These are phyloP conservation scores for Eurytoma adleriae DNA, from an alignment of 2,888 invertebrate genomes.

Conservation along the genomic window DNA sequence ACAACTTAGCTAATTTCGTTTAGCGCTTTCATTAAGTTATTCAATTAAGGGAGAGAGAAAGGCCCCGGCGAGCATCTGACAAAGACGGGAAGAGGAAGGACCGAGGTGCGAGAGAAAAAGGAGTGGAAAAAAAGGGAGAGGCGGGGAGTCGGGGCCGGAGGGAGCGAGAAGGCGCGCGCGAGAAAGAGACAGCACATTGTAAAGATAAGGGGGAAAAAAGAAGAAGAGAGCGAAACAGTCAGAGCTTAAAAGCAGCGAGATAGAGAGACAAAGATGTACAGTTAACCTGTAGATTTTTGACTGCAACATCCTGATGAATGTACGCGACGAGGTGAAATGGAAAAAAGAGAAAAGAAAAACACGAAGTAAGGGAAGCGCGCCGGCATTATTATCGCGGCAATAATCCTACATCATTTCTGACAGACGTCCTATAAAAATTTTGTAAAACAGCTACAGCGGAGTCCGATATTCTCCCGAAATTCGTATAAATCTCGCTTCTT, in stretches of 20 bases:
- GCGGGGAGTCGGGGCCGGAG: neutral
- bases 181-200: constrained; percentile 39
- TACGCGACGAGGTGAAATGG: neutral
- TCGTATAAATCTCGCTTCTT: too few relatives aligned
- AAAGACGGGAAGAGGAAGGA: constrained; percentile 36
- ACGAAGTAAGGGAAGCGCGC: too few relatives aligned
- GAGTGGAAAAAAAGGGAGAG: constrained; percentile 12
- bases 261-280: constrained; percentile 52
- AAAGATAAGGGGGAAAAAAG: constrained; percentile 42
- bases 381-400: constrained; percentile 1
- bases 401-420: constrained; percentile 16
- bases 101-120: constrained; percentile 10
- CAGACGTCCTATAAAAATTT: neutral
- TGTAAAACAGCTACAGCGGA: neutral
- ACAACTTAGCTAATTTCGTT: neutral
- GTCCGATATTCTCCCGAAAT: neutral
- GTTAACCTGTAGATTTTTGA: constrained; percentile 47
- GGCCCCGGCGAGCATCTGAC: constrained; percentile 9
- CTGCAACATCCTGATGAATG: constrained; percentile 35
- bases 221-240: constrained; percentile 39
- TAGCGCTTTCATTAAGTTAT: constrained; percentile 10
- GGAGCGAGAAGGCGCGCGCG: neutral
- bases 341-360: neutral
- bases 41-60: constrained; percentile 23
- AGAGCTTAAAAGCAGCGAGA: constrained; percentile 54